These are phyloP conservation scores for Calyptomena viridis DNA, from an alignment of 2,113 vertebrate species.

Conservation along the genomic window DNA sequence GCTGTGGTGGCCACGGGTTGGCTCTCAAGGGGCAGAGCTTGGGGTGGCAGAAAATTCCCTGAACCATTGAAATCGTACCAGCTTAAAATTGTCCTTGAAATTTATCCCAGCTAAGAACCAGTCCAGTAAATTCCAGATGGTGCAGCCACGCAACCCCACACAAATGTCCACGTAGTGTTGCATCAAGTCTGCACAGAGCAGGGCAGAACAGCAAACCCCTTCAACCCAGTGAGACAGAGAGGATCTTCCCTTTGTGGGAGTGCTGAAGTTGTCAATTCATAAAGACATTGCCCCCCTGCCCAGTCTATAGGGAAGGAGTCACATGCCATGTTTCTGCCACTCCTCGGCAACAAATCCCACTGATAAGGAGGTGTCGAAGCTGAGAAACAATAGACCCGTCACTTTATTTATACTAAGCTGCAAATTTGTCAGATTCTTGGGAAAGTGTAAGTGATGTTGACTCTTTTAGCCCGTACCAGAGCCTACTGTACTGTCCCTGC, in stretches of 20 bases:
- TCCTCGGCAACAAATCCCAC: conserved; percentile 53
- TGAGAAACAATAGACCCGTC: conserved; percentile 80
- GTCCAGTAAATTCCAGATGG: not conserved
- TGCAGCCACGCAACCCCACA: not conserved
- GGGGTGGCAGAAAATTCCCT: not conserved
- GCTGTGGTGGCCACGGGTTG: fast-evolving
- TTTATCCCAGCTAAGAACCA: not conserved
- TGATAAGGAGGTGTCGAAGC: conserved; percentile 87
- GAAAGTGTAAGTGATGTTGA: conserved; percentile 62
- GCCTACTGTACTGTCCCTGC: not conserved
- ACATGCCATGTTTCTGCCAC: conserved; percentile 76
- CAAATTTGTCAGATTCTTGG: conserved; percentile 70
- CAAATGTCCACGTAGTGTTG: not conserved
- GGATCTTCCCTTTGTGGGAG: not conserved
- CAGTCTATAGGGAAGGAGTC: not conserved
- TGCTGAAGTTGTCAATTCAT: not conserved
- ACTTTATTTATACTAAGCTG: conserved; percentile 71
- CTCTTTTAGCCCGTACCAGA: conserved; percentile 1
- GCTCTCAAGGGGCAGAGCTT: not conserved
- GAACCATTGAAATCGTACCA: not conserved
- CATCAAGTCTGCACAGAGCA: not conserved
- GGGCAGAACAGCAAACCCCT: not conserved
- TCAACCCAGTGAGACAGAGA: not conserved
- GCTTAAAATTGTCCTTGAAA: not conserved
- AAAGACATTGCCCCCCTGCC: not conserved